Percentiles rank a stretch among this genome's conserved stretches.
phyloP scores from a whole-genome alignment of 2,888 invertebrate species.

The Nymphalis urticae region DNA sequence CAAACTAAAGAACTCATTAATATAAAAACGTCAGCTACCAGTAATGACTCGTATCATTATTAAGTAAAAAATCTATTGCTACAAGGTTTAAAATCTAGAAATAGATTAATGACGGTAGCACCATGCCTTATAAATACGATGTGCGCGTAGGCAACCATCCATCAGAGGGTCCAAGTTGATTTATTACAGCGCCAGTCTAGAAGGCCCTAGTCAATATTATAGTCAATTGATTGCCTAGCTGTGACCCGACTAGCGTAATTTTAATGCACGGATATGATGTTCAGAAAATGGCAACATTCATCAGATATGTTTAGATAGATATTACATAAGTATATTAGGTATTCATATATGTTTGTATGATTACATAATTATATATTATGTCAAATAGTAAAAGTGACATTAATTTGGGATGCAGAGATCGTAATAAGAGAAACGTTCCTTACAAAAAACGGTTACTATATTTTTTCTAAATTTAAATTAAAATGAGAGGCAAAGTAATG shows the following conservation, averaged over 20 bases:
- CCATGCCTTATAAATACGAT: slow-evolving; percentile 25
- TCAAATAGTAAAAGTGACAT: no score
- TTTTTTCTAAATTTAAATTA: no score
- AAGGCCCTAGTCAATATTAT: slow-evolving; percentile 43
- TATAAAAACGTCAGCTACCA: slow-evolving; percentile 4
- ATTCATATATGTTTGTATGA: neutral
- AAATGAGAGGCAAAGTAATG: no score
- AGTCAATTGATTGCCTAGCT: slow-evolving; percentile 51
- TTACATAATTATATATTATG: neutral
- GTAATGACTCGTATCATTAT: slow-evolving; percentile 11
- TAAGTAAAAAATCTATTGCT: slow-evolving; percentile 3
- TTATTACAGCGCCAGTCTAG: slow-evolving; percentile 33
- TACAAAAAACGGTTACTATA: no score
- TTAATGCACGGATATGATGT: neutral
- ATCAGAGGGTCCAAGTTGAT: slow-evolving; percentile 32
- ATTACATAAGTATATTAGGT: neutral
- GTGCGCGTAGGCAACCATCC: slow-evolving; percentile 34
- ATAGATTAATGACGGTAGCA: slow-evolving; percentile 34
- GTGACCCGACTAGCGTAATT: slow-evolving; percentile 11
- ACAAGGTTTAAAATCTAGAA: slow-evolving; percentile 8
- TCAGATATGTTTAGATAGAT: neutral
- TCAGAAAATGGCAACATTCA: neutral
- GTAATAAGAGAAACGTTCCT: no score
- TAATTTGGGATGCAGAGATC: no score
- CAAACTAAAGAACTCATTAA: slow-evolving; percentile 9